phyloP scores from a whole-genome alignment of 1,140 invertebrate genomes.

The Saccostrea echinata region DNA sequence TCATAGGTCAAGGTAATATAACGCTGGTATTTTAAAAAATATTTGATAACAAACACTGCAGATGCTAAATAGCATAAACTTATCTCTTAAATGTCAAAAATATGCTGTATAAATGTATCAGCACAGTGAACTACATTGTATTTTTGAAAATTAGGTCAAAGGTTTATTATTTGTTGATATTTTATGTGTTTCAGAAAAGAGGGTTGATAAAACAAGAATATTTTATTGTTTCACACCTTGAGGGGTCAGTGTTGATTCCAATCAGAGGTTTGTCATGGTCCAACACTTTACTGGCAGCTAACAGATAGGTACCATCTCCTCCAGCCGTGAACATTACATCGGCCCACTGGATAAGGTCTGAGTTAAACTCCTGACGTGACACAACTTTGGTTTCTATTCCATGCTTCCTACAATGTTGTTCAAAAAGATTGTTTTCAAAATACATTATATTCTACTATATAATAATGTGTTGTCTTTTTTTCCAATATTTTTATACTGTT shows the following conservation, averaged over 20 bases:
- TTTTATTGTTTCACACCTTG: slow-evolving; percentile 74
- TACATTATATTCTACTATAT: not conserved
- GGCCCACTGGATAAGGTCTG: slow-evolving; percentile 91
- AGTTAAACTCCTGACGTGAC: slow-evolving; percentile 86
- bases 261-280: slow-evolving; percentile 91
- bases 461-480: too few relatives aligned
- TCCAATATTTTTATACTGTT: too few relatives aligned
- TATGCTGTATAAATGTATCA: too few relatives aligned
- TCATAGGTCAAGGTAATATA: too few relatives aligned
- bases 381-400: slow-evolving; percentile 91
- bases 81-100: too few relatives aligned
- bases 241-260: slow-evolving; percentile 98
- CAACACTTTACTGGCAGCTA: slow-evolving; percentile 92
- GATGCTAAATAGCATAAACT: too few relatives aligned
- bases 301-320: slow-evolving; percentile 98
- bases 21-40: too few relatives aligned
- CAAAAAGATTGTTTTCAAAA: not conserved
- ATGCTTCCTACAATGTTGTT: slow-evolving; percentile 63
- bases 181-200: too few relatives aligned
- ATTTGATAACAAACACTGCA: too few relatives aligned
- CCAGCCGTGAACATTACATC: slow-evolving; percentile 97
- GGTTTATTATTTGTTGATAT: too few relatives aligned
- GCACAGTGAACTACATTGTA: too few relatives aligned
- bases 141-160: too few relatives aligned
- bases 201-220: not conserved